Evolutionary conservation across 2,113 vertebrate genomes (phyloP), one percentile per base, ranked within the genome.

Genomic region (Suncus etruscus): DNA sequence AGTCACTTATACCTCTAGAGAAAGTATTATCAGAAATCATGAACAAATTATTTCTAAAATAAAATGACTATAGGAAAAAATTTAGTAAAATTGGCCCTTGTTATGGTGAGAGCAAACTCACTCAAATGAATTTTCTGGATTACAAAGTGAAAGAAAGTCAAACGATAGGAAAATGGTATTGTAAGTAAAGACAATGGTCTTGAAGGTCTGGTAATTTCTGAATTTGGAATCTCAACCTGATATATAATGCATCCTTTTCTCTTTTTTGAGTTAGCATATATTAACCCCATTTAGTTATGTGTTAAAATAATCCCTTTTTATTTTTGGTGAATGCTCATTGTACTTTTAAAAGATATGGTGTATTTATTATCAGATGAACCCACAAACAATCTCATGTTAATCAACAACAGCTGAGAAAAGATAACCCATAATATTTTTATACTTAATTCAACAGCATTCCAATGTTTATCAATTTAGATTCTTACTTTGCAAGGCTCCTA

Each of bases 11-110:
- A 65, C 39, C 47, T 90, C 72, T n/a, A 3, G 15, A 91, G 79
- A 32, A 76, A 74, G 29, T 75, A 77, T 76, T 74, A 89, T 77
- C 73, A 93, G 31, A 20, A 65, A 83, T 9, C 27, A 45, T 27
- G 31, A 89, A 86, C 89, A 89, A 86, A 86, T 73, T 69, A 92
- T 92, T 86, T 89, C 90, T 61, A 86, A 83, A 90, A 69, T 82
- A 61, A 79, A 93, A 86, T 90, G 32, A 94, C 39, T 82, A 22
- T 72, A 82, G 66, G 70, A 89, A 83, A 90, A 82, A 76, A 48
- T 29, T 81, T 22, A 20, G 22, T 65, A 31, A 68, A 91, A 86
- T 69, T 9, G 73, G 80, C 14, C 89, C 25, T 8, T 76, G 89
- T 83, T 15, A 73, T 65, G n/a, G 76, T 68, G 25, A 85, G 16